Evolutionary conservation across 2,797 vertebrate genomes (phyloP).

Genomic region (Coluber constrictor): DNA sequence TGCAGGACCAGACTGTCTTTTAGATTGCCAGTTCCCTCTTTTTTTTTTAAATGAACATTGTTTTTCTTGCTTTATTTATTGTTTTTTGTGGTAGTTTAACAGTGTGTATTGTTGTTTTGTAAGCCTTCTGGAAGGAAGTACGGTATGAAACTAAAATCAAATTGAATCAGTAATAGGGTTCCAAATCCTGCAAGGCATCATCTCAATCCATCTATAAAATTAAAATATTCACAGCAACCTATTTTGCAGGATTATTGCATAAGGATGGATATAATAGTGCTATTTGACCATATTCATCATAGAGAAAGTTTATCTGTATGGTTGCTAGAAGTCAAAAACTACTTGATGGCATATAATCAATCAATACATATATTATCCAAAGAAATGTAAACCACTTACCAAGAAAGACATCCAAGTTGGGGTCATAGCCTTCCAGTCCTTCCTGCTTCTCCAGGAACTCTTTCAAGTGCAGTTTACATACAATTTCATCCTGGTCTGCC

Average conservation of each 20-base stretch:
- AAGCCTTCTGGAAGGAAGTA: neutral
- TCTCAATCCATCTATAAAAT: neutral
- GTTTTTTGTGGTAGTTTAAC: neutral
- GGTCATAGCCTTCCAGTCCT: slow-evolving; percentile 83
- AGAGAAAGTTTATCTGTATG: neutral
- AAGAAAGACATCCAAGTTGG: slow-evolving; percentile 81
- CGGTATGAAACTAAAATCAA: neutral
- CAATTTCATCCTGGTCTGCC: neutral
- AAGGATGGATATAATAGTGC: neutral
- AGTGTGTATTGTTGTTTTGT: neutral
- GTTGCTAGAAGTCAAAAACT: too few relatives aligned
- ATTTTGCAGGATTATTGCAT: neutral
- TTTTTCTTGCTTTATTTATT: neutral
- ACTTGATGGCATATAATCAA: neutral
- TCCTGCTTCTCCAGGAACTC: slow-evolving; percentile 67
- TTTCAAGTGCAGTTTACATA: slow-evolving; percentile 78
- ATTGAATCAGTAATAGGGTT: neutral
- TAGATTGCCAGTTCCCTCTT: neutral
- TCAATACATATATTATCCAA: neutral
- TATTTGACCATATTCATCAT: neutral
- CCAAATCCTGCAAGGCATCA: neutral
- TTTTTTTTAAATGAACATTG: neutral
- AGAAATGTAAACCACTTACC: slow-evolving; percentile 69
- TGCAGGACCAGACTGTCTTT: neutral
- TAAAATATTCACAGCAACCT: neutral